Evolutionary conservation across 2,888 invertebrate genomes (phyloP), one percentile per base, ranked within the genome.

Genomic region (Trissolcus brochymenae): DNA sequence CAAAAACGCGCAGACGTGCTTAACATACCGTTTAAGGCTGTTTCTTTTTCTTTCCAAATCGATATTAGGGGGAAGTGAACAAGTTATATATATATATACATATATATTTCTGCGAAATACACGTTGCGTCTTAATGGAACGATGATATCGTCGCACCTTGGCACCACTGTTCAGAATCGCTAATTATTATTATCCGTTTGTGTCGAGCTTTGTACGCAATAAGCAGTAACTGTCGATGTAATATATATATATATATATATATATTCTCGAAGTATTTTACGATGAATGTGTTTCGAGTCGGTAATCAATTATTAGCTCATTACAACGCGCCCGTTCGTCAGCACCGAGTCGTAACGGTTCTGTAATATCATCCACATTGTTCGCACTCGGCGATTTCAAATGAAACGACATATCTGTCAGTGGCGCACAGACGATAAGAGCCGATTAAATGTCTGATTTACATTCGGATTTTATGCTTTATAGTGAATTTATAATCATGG

Each of bases 371-470:
- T 68, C 68, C 65, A 70, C 71, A 83, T 83, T 84, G 84, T 83
- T 76, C 76, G 55, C 72, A 78, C 62, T 61, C 64, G 49, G 60
- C 66, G 55, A 59, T 74, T 66, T 75, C 57, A 54, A 74, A 72
- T 56, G 64, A 64, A 67, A 81, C 79, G 82, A 81, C 83, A 79
- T 67, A 78, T 75, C 76, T 75, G 76, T 81, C 76, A 53, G 61
- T 78, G 59, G 79, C 73, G 35, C 72, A 46, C 77, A 2, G 1
- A 25, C 14, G 83, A 85, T 86, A 85, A 84, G 83, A 80, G 79
- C 81, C 83, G 82, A 86, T 86, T 85, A 85, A 83, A 81, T 72
- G 79, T 68, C 81, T 85, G 85, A 86, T 86, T 86, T 86, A 86
- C 85, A 78, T 80, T 75, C 78, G 29, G 64, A 64, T 59, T n/a